Base-by-base conservation (phyloP, 1,140 invertebrate species). In the Heliconius melpomene region DNA sequence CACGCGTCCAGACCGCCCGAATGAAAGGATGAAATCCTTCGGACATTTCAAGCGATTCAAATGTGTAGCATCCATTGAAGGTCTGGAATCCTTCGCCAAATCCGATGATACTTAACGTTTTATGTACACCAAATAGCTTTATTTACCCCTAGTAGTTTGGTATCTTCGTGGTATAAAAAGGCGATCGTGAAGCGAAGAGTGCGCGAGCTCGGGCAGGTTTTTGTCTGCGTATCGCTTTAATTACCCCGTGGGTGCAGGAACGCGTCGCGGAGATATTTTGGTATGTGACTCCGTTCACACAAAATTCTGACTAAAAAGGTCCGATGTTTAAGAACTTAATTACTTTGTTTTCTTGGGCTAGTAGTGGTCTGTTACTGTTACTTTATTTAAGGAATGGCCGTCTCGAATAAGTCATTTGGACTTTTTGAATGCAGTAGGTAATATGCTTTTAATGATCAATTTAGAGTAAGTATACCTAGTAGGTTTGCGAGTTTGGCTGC, bases 171-270 rank as follows among this genome's bases (percentile, higher is more conserved):
- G 70, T 79, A 81, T 82, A 91, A 93, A 93, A 93, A 93, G 85
- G 85, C 85, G 83, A 79, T 83, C 82, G 83, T 74, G 77, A 76
- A 83, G 77, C 87, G 84, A 82, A 36, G 72, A 77, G 80, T 82
- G 84, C 87, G 90, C 91, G 89, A 81, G 79, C 79, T 86, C 77
- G 79, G 84, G 89, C 87, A 83, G 76, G 83, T 94, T 94, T 92
- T 93, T 94, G 83, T 81, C 72, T 86, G 86, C 88, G 85, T 84
- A 85, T 89, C 87, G 77, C 84, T 91, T 94, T 94, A 94, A 94
- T 94, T 94, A 91, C 88, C 86, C 83, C 76, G 79, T 82, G 87
- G 87, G 84, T 78, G 80, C 82, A 82, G 83, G 85, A 87, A 89
- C 85, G 87, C 87, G 86, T 86, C 84, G 83, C 79, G 73, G 72